Base-by-base conservation (phyloP, 2,888 invertebrate species). In the Flexamia atlantica region DNA sequence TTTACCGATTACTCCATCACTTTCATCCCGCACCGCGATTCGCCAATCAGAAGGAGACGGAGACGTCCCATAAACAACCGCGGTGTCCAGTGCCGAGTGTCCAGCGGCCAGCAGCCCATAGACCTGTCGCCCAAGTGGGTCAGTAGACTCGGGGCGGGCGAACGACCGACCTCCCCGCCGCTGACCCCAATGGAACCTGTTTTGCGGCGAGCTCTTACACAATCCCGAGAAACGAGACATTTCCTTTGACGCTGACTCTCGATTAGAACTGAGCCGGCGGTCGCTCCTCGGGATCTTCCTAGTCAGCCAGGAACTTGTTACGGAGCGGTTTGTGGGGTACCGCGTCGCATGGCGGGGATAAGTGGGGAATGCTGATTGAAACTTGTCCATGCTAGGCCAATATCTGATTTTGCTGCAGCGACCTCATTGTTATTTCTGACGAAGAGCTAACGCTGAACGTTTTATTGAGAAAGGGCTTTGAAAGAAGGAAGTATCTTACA, bases 121-220 rank as follows among this genome's bases (percentile, higher is more conserved):
- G 20, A 23, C 2, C 3, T 12, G 50, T 20, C 23, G 14, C 53
- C 23, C 60, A 60, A 60, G 23, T 60, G 25, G 60, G 60, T 60
- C 60, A 60, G 25, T 25, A 60, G 60, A 23, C 60, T 60, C 60
- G 5, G 25, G 74, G 74, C 20, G 46, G 46, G 46, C 40, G 74
- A 76, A 23, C 74, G 74, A 46, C 46, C 74, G 46, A 28, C 5
- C n/a, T 23, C 1, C 20, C 5, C 60, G 14, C 70, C 70, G 74
- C 25, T 76, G 74, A 76, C 74, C 74, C 28, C 74, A 76, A 76
- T 76, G 74, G 74, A 76, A 76, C 74, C 74, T 76, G 74, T 76
- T 76, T 50, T 76, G 5, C 25, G 74, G 46, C 25, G 9, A 2
- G 20, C 2, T 12, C 0, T 40, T 70, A 23, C 40, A 0, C 36